These are phyloP conservation scores for Pocillopora verrucosa DNA, from an alignment of 64 coral and sea anemone genomes.

Conservation along the genomic window DNA sequence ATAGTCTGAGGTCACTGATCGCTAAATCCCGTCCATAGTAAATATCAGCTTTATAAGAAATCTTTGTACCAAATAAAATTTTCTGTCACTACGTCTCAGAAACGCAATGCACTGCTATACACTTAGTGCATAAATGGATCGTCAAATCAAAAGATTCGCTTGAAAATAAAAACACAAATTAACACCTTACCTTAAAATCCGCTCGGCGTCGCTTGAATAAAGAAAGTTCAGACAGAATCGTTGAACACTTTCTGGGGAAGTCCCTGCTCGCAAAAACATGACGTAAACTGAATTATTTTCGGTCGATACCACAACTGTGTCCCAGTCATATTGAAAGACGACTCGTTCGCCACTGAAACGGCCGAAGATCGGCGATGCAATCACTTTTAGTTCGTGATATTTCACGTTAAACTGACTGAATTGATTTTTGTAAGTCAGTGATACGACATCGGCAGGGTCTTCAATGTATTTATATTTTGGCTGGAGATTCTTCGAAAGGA, in stretches of 20 bases:
- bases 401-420: slow-evolving; percentile 44
- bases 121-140: too few species aligned
- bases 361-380: slow-evolving; percentile 33
- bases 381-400: slow-evolving; percentile 28
- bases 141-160: neutral
- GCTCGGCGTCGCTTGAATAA: slow-evolving; percentile 18
- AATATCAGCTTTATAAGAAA: too few species aligned
- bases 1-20: too few species aligned
- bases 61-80: too few species aligned
- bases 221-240: slow-evolving; percentile 25
- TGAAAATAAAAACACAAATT: neutral
- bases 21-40: too few species aligned
- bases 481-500: neutral
- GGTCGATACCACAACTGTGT: slow-evolving; percentile 24
- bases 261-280: slow-evolving; percentile 53
- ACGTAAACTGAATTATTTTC: slow-evolving; percentile 43
- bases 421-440: slow-evolving; percentile 47
- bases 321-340: slow-evolving; percentile 47
- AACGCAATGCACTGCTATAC: too few species aligned
- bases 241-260: slow-evolving; percentile 46
- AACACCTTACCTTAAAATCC: slow-evolving; percentile 25
- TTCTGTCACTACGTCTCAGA: too few species aligned
- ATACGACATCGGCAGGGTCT: slow-evolving; percentile 54
- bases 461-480: slow-evolving; percentile 66
- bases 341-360: slow-evolving; percentile 36